Conservation (phyloP, 2,888 invertebrate genomes). For the Tuberolachnus salignus region DNA sequence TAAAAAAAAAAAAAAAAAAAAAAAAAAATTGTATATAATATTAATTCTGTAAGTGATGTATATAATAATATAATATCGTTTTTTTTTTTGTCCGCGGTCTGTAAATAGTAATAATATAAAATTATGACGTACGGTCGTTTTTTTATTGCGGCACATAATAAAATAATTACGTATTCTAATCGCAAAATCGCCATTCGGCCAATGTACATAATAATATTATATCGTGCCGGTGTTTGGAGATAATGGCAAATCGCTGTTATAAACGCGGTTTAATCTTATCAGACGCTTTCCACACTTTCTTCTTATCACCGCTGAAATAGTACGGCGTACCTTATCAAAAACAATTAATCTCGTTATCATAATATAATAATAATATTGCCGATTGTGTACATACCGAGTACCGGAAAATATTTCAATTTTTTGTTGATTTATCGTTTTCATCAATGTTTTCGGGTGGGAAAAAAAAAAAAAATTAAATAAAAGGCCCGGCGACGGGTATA, state of each 20-base stretch:
- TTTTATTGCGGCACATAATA: no score
- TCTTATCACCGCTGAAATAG: slow-evolving; percentile 20
- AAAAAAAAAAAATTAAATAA: background rate
- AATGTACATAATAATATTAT: background rate
- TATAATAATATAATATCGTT: no score
- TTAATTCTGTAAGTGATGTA: no score
- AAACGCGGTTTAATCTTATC: slow-evolving; percentile 18
- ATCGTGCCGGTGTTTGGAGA: background rate
- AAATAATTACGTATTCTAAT: background rate
- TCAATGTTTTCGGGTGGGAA: background rate
- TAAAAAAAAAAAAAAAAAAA: no score
- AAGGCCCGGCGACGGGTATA: no score
- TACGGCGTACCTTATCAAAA: background rate
- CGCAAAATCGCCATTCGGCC: slow-evolving; percentile 9
- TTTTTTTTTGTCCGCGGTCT: background rate
- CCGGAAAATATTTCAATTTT: background rate
- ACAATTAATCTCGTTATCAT: slow-evolving; percentile 5
- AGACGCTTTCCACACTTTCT: slow-evolving; percentile 14
- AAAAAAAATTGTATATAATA: no score
- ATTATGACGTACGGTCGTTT: slow-evolving; percentile 13
- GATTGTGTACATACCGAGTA: background rate
- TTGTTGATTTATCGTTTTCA: background rate
- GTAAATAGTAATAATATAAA: no score
- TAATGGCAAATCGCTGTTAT: background rate
- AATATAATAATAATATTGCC: background rate